Evolutionary conservation across 2,888 invertebrate species (phyloP).

Genomic region (Dicyrtomina minuta): DNA sequence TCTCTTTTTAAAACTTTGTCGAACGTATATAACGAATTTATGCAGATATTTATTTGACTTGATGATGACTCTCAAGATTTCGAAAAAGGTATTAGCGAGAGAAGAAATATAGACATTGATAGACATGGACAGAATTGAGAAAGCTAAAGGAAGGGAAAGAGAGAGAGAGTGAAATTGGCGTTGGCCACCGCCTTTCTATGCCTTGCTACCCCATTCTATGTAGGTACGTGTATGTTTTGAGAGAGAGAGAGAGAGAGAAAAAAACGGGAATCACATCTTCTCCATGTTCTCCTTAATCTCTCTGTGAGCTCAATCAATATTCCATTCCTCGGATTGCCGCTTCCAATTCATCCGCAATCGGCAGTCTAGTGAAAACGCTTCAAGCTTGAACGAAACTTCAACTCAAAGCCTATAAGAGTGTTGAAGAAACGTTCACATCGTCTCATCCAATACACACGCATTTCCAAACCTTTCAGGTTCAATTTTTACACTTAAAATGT

Average conservation of each 20-base stretch:
- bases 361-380: slow-evolving; percentile 16
- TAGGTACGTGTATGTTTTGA: not conserved
- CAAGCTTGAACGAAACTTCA: not conserved
- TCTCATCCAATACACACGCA: not conserved
- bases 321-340: slow-evolving; percentile 16
- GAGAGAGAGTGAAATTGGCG: not conserved
- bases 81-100: no score
- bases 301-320: slow-evolving; percentile 17
- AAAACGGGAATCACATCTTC: not conserved
- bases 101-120: slow-evolving; percentile 9
- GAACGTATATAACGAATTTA: not conserved
- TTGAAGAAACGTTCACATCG: not conserved
- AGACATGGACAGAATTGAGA: not conserved
- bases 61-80: slow-evolving; percentile 6
- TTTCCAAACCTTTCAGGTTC: slow-evolving; percentile 1
- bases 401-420: not conserved
- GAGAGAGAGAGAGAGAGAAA: no score
- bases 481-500: not conserved
- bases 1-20: not conserved
- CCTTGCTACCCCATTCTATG: no score
- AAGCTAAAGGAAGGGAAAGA: not conserved
- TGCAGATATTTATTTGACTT: slow-evolving; percentile 19
- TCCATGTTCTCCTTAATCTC: slow-evolving; percentile 3
- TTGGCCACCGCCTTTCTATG: not conserved
- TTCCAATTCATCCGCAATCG: slow-evolving; percentile 18